These are phyloP conservation scores for Diplogasteroides magnus DNA, from an alignment of 1,140 invertebrate species.

Conservation along the genomic window DNA sequence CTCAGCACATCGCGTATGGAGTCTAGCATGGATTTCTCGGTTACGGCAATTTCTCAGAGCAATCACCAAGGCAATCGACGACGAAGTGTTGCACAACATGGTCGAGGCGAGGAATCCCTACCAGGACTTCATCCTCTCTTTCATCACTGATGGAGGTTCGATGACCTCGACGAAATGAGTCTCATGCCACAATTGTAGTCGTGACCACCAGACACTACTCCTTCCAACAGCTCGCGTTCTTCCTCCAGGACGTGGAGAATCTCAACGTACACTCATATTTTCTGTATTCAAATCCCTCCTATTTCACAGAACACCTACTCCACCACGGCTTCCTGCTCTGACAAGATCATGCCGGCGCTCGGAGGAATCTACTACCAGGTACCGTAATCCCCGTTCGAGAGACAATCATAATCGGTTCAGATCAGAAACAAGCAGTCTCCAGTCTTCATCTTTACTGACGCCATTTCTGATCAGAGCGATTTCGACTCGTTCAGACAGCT, in stretches of 20 bases:
- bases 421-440: slow-evolving; percentile 32
- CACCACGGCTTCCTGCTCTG: too few species aligned
- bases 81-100: slow-evolving; percentile 9
- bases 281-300: too few species aligned
- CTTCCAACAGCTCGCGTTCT: background rate
- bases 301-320: too few species aligned
- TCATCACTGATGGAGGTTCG: slow-evolving; percentile 25
- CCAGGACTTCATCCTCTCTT: slow-evolving; percentile 21
- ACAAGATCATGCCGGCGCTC: too few species aligned
- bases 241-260: slow-evolving; percentile 14
- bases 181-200: slow-evolving; percentile 6
- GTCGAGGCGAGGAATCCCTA: slow-evolving; percentile 15
- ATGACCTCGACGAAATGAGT: slow-evolving; percentile 3
- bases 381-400: too few species aligned
- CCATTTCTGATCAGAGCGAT: slow-evolving; percentile 17
- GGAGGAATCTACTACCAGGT: too few species aligned
- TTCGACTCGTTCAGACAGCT: slow-evolving; percentile 18
- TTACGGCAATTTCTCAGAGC: background rate
- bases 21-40: background rate
- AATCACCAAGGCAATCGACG: slow-evolving; percentile 23
- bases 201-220: slow-evolving; percentile 14
- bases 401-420: slow-evolving; percentile 9
- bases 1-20: slow-evolving; percentile 8
- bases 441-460: slow-evolving; percentile 36
- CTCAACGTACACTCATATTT: background rate